Base-by-base conservation (phyloP, 1,140 invertebrate species). In the Macrocentrus cingulum region DNA sequence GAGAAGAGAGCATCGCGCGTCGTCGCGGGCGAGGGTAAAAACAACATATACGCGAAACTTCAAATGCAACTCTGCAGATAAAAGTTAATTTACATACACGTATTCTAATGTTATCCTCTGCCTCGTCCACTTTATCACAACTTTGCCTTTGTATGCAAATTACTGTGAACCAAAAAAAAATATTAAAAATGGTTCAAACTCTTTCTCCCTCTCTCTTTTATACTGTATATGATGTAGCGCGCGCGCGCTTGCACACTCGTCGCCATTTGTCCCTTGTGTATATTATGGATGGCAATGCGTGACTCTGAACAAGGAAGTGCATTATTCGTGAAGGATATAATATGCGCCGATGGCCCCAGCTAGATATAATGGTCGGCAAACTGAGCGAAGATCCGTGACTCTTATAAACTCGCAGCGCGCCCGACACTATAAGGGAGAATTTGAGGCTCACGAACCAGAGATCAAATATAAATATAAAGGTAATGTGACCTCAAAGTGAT, bases 271-370 rank as follows among this genome's bases (percentile, higher is more conserved):
- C 25, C 20, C 20, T 20, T 15, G 36, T 37, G 49, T 41, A n/a
- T n/a, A n/a, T n/a, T n/a, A n/a, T n/a, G n/a, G n/a, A n/a, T n/a
- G n/a, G n/a, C n/a, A n/a, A 46, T 46, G 53, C 53, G 42, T 56
- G 53, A 56, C 53, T 56, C 9, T 11, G 16, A 36, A 45, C 53
- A 45, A 56, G 53, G 42, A 56, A 56, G 53, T 56, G 53, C 25
- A 36, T 16, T 37, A 7, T 46, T 23, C 13, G 20, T 8, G 13
- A 16, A 16, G 29, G 15, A 32, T n/a, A 56, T 56, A 56, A 56
- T 56, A 23, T 34, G 25, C 39, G 36, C 36, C 50, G 50, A 41
- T 53, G n/a, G 34, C 16, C 37, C 36, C 20, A 16, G 36, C 22
- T 46, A 59, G 23, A 29, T 29, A 52, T 59, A 39, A 52, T 45